Conservation (phyloP, 2,113 vertebrate species). For the Andinoacara biseriatus region DNA sequence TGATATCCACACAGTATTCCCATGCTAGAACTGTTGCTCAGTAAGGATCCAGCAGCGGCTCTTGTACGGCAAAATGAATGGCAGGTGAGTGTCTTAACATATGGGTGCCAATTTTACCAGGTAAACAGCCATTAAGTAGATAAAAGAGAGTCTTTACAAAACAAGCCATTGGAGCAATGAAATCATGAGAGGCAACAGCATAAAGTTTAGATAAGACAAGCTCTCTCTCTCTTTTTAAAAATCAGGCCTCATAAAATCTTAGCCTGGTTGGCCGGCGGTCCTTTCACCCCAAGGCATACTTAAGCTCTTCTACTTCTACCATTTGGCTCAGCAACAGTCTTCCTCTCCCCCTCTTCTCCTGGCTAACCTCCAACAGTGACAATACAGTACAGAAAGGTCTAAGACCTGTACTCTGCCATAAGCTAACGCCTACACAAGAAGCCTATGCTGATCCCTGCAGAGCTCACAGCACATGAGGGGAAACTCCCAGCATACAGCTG, state of each 20-base stretch:
- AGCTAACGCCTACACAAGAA: constrained; percentile 18
- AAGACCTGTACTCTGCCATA: constrained; percentile 21
- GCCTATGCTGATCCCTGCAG: constrained; percentile 12
- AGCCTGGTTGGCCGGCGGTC: background rate
- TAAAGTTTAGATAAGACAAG: too few relatives aligned
- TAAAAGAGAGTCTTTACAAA: too few relatives aligned
- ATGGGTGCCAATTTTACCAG: too few relatives aligned
- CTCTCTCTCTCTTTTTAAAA: too few relatives aligned
- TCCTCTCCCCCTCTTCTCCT: background rate
- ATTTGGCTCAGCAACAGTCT: constrained; percentile 4
- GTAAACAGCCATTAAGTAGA: too few relatives aligned
- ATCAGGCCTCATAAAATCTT: background rate
- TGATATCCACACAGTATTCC: too few relatives aligned
- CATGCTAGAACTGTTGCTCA: too few relatives aligned
- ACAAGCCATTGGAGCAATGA: too few relatives aligned
- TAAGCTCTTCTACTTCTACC: constrained; percentile 3
- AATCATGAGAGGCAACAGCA: too few relatives aligned
- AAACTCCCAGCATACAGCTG: background rate
- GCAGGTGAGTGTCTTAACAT: too few relatives aligned
- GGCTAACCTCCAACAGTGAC: constrained; percentile 10
- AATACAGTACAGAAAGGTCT: constrained; percentile 14
- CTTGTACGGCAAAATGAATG: too few relatives aligned
- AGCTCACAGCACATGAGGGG: background rate
- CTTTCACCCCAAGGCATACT: background rate
- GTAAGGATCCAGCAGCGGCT: too few relatives aligned